Conservation (phyloP, 2,888 invertebrate species). For the Drosophila paramelanica region DNA sequence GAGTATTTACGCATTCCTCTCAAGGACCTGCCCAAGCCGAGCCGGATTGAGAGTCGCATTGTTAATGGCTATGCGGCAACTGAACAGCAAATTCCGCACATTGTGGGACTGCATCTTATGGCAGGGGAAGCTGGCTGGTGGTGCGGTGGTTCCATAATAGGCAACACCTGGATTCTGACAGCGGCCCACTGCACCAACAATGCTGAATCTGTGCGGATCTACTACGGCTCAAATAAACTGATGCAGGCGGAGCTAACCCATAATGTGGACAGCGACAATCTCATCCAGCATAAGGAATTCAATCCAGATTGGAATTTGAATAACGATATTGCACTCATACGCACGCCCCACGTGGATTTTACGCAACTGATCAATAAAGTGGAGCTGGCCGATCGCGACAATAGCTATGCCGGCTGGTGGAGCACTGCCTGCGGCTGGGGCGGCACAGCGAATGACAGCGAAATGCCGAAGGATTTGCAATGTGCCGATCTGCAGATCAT, state of each 20-base stretch:
- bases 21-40: neutral
- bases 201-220: constrained; percentile 23
- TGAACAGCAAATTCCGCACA: constrained; percentile 52
- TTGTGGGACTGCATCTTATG: constrained; percentile 46
- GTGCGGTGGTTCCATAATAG: constrained; percentile 68
- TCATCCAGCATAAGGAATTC: constrained; percentile 34
- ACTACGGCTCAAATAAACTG: constrained; percentile 36
- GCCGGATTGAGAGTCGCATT: constrained; percentile 39
- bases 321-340: constrained; percentile 50
- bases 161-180: constrained; percentile 51
- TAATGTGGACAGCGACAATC: constrained; percentile 13
- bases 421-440: constrained; percentile 66
- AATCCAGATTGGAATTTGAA: neutral
- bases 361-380: constrained; percentile 21
- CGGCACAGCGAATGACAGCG: constrained; percentile 24
- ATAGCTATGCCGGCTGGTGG: neutral
- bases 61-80: constrained; percentile 47
- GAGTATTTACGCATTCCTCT: neutral
- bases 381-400: constrained; percentile 26
- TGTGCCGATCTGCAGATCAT: constrained; percentile 53
- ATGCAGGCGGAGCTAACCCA: constrained; percentile 8
- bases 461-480: constrained; percentile 73
- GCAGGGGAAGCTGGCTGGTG: neutral
- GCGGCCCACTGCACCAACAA: constrained; percentile 61
- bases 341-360: constrained; percentile 43